phyloP scores from a whole-genome alignment of 2,113 vertebrate species.

The Stegastes partitus region DNA sequence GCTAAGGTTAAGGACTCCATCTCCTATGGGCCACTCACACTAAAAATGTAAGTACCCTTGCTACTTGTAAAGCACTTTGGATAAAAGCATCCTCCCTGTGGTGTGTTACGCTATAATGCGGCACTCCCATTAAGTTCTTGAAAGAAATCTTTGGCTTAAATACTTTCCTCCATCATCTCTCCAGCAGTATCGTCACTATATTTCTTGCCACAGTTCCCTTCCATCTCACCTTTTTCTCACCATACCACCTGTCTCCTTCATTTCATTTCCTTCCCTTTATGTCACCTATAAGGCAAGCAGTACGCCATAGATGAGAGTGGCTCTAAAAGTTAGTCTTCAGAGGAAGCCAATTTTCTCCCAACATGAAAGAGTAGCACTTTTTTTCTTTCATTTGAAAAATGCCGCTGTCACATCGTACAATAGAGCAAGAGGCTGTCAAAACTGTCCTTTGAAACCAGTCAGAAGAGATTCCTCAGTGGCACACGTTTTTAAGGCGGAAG shows the following conservation, averaged over 20 bases:
- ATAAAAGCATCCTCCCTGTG: slow-evolving; percentile 34
- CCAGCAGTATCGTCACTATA: neutral
- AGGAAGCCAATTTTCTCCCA: slow-evolving; percentile 58
- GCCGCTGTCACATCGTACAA: slow-evolving; percentile 28
- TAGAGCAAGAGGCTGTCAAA: slow-evolving; percentile 42
- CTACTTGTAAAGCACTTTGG: slow-evolving; percentile 41
- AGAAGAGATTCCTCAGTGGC: slow-evolving; percentile 20
- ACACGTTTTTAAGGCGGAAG: slow-evolving; percentile 14
- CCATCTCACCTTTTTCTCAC: slow-evolving; percentile 30
- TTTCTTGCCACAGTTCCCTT: slow-evolving; percentile 5
- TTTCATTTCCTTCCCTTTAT: slow-evolving; percentile 25
- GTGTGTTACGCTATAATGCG: slow-evolving; percentile 14
- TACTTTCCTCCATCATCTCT: slow-evolving; percentile 13
- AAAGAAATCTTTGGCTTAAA: slow-evolving; percentile 17
- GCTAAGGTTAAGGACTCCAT: slow-evolving; percentile 20
- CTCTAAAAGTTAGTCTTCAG: slow-evolving; percentile 45
- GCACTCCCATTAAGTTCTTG: slow-evolving; percentile 11
- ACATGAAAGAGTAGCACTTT: slow-evolving; percentile 54
- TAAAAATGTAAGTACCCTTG: slow-evolving; percentile 19
- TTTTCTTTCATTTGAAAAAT: slow-evolving; percentile 33
- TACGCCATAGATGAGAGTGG: slow-evolving; percentile 11
- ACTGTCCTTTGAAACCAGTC: slow-evolving; percentile 44
- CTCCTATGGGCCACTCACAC: slow-evolving; percentile 19
- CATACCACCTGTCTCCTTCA: neutral
- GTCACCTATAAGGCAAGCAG: slow-evolving; percentile 38